A percentile compares a stretch with the other conserved stretches of the same genome.
phyloP scores from a whole-genome alignment of 2,797 vertebrate genomes.

The Cyclopterus lumpus region DNA sequence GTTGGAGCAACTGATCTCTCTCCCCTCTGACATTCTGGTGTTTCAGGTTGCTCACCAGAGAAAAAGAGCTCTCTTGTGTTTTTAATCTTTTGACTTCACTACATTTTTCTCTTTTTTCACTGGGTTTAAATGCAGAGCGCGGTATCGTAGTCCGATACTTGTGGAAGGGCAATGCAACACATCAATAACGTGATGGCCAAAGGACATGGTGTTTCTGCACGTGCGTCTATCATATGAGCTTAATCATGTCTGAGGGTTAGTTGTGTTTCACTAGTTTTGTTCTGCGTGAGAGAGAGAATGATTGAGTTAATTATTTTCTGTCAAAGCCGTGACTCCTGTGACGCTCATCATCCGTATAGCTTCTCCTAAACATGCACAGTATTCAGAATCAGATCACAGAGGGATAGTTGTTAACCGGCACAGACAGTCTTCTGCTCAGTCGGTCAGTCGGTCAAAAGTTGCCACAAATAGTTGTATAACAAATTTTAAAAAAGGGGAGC shows the following conservation, averaged over 20 bases:
- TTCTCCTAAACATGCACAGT: neutral
- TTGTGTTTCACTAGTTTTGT: neutral
- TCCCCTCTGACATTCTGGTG: conserved; percentile 13
- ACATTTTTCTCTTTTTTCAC: neutral
- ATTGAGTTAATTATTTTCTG: conserved; percentile 4
- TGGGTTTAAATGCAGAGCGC: neutral
- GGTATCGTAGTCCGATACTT: neutral
- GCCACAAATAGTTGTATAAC: neutral
- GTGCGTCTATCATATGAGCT: conserved; percentile 9
- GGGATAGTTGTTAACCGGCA: neutral
- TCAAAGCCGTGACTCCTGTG: neutral
- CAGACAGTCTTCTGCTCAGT: neutral
- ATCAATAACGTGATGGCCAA: conserved; percentile 6
- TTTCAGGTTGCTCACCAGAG: conserved; percentile 1
- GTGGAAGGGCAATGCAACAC: neutral
- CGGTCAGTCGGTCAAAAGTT: neutral
- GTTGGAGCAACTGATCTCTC: conserved; percentile 1
- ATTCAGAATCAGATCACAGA: neutral
- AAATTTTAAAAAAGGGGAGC: neutral
- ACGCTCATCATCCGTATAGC: neutral
- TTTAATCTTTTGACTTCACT: neutral
- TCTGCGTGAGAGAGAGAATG: neutral
- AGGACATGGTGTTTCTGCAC: conserved; percentile 6
- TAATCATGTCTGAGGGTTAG: conserved; percentile 17
- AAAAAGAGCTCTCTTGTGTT: conserved; percentile 6